A percentile compares a stretch with the other conserved stretches of the same genome.
These are phyloP conservation scores for Achatina immaculata DNA, from an alignment of 1,140 invertebrate genomes.

Conservation along the genomic window DNA sequence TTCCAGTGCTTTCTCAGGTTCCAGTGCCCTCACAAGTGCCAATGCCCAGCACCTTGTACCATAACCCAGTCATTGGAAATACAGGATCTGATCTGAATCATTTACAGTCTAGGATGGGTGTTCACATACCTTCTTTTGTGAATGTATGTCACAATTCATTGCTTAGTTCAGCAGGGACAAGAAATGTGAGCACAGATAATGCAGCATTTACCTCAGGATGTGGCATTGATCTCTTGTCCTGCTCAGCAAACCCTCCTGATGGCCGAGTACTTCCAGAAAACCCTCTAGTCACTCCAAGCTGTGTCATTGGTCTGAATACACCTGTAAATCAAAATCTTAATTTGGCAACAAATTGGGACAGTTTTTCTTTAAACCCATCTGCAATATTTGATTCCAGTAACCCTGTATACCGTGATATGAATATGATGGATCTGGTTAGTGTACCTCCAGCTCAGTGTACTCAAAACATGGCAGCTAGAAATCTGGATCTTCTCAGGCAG, in stretches of 20 bases:
- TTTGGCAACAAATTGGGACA: neutral
- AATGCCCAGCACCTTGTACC: neutral
- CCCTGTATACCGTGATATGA: slow-evolving; percentile 27
- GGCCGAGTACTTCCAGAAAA: neutral
- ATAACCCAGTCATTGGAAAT: neutral
- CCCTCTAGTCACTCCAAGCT: neutral
- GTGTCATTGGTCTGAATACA: neutral
- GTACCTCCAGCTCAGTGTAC: neutral
- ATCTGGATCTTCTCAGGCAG: neutral
- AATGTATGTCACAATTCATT: neutral
- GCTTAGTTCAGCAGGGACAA: neutral
- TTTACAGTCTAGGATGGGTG: neutral
- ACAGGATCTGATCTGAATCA: neutral
- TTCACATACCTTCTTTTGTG: neutral
- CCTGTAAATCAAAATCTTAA: neutral
- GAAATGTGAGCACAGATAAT: neutral
- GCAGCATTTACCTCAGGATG: neutral
- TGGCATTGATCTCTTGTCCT: neutral
- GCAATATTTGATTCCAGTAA: slow-evolving; percentile 30
- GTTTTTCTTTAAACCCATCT: slow-evolving; percentile 6
- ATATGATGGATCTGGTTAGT: slow-evolving; percentile 35
- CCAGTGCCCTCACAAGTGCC: neutral
- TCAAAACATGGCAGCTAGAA: neutral
- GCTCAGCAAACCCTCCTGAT: neutral
- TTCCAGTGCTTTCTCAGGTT: no score